A percentile compares a stretch with the other conserved stretches of the same genome.
Evolutionary conservation across 2,888 invertebrate species (phyloP).

Genomic region (Limnephilus rhombicus): DNA sequence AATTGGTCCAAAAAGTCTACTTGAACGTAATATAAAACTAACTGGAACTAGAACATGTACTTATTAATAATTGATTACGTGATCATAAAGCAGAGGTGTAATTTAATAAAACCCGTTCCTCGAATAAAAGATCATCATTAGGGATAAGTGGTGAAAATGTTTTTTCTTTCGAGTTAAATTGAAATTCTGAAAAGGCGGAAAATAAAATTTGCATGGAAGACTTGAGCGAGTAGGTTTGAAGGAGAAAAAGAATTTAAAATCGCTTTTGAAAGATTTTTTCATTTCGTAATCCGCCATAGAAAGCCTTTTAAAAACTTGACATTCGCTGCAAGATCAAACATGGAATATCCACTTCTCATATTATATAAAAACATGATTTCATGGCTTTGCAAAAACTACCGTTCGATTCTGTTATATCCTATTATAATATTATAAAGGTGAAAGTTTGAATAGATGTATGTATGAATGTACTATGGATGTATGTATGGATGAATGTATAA

Average conservation of each 20-base stretch:
- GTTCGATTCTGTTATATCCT: background rate
- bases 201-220: background rate
- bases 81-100: too few species aligned
- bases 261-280: background rate
- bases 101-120: background rate
- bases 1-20: background rate
- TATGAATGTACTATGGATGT: too few species aligned
- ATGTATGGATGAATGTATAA: too few species aligned
- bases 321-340: background rate
- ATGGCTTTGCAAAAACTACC: background rate
- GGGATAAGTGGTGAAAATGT: background rate
- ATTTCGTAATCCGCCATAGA: background rate
- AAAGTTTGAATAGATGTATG: too few species aligned
- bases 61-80: background rate
- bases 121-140: background rate
- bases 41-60: background rate
- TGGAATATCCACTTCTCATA: background rate
- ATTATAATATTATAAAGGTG: too few species aligned
- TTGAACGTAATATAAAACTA: background rate
- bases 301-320: background rate
- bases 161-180: background rate
- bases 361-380: background rate
- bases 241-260: background rate
- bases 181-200: background rate
- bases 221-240: background rate